Evolutionary conservation across 2,888 invertebrate genomes (phyloP).

Genomic region (Gerris lacustris): DNA sequence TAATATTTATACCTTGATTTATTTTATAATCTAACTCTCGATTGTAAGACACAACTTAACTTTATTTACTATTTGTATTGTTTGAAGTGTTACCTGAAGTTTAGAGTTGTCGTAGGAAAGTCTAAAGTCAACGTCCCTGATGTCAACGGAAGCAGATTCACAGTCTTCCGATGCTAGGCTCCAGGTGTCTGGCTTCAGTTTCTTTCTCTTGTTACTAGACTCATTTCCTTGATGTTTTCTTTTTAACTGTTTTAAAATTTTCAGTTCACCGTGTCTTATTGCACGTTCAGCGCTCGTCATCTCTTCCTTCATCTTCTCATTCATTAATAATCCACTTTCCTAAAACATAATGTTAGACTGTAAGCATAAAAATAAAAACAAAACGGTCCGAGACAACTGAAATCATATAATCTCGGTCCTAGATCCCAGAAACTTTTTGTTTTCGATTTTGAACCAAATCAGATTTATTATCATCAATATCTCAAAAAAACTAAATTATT

Average conservation of each 20-base stretch:
- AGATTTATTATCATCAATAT: too few relatives aligned
- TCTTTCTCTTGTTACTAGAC: conserved; percentile 47
- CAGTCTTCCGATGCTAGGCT: conserved; percentile 48
- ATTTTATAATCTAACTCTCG: too few relatives aligned
- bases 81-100: conserved; percentile 42
- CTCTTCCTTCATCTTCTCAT: conserved; percentile 12
- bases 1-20: too few relatives aligned
- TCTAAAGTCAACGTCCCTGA: conserved; percentile 76
- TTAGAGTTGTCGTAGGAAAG: conserved; percentile 62
- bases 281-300: conserved; percentile 54
- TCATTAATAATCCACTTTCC: conserved; percentile 49
- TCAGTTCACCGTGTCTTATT: conserved; percentile 76
- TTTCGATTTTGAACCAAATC: too few relatives aligned
- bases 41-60: too few relatives aligned
- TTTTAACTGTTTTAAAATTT: conserved; percentile 69
- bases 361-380: background rate
- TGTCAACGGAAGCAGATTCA: conserved; percentile 51
- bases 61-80: too few relatives aligned
- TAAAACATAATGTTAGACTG: conserved; percentile 32
- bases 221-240: conserved; percentile 56
- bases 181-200: conserved; percentile 60
- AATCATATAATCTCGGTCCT: too few relatives aligned
- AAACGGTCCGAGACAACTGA: too few relatives aligned
- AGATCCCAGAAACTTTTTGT: too few relatives aligned
- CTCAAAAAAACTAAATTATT: too few relatives aligned